Percentiles rank a stretch among this genome's conserved stretches.
phyloP scores from a whole-genome alignment of 2,113 vertebrate species.

The Pseudopodoces humilis region DNA sequence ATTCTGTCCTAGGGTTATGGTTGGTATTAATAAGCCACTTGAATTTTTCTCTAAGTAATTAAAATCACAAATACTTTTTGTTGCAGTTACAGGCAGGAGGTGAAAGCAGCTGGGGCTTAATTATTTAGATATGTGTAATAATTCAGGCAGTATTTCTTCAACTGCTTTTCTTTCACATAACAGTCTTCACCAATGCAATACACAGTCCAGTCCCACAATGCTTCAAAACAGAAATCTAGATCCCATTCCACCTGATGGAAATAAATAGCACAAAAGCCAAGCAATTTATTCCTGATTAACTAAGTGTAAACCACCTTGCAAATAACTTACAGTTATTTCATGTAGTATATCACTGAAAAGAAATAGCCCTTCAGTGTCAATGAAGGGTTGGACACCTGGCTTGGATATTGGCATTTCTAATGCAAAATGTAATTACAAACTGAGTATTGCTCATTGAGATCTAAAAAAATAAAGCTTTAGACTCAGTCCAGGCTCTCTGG shows the following conservation, averaged over 20 bases:
- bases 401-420: neutral
- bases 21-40: conserved; percentile 43
- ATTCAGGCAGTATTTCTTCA: conserved; percentile 9
- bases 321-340: neutral
- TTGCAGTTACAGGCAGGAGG: neutral
- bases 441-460: neutral
- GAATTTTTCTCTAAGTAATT: conserved; percentile 41
- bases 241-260: neutral
- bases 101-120: neutral
- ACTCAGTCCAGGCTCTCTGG: neutral
- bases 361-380: neutral
- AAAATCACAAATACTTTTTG: conserved; percentile 21
- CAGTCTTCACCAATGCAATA: neutral
- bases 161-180: neutral
- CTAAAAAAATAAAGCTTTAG: neutral
- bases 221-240: neutral
- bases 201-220: neutral
- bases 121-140: neutral
- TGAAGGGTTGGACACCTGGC: neutral
- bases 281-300: conserved; percentile 13
- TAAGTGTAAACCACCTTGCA: neutral
- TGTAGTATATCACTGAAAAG: neutral
- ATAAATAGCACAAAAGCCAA: conserved; percentile 18
- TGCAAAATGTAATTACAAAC: neutral
- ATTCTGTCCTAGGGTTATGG: conserved; percentile 45